Evolutionary conservation across 2,888 invertebrate genomes (phyloP), one percentile per base, ranked within the genome.

Genomic region (Chymomyza amoena): DNA sequence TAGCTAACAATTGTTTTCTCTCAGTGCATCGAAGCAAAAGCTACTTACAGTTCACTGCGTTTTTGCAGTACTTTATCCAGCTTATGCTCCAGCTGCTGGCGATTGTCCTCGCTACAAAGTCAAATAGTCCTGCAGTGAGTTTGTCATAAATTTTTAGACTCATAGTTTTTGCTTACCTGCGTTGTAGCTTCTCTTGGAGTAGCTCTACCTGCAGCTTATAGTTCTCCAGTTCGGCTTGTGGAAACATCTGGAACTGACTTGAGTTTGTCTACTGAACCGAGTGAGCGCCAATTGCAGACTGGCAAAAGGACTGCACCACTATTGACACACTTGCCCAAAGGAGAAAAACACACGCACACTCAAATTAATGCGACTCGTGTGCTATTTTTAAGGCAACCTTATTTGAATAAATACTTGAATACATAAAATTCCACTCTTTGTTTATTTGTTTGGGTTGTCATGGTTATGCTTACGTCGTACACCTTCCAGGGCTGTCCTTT

Each of bases 21-120:
- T n/a, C 36, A 61, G 13, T 62, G 25, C 57, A 57, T 25, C 18
- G 18, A 18, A 15, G 18, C 18, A 57, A 57, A 20, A 18, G 76
- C 67, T 77, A 90, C 91, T 93, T 91, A 93, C 93, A 93, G 92
- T 79, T 93, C 93, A 81, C 90, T 92, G 66, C 92, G 92, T 61
- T 91, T 90, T 77, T 92, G 92, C 66, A 93, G 87, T 89, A 93
- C 92, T 81, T 93, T 92, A 78, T 93, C 92, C 85, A 93, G 92
- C 88, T 93, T 93, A 78, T 93, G 92, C 85, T 93, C 93, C 77
- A 93, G 86, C 80, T 92, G 91, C 70, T 93, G 89, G 6, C 93
- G 92, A 88, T 93, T 93, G 81, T 93, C 92, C 88, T 93, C 93
- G 80, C 93, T 93, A 76, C 54, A 32, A 52, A 74, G 36, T 25